These are phyloP conservation scores for Phataginus tricuspis DNA, from an alignment of 2,797 vertebrate species.

Conservation along the genomic window DNA sequence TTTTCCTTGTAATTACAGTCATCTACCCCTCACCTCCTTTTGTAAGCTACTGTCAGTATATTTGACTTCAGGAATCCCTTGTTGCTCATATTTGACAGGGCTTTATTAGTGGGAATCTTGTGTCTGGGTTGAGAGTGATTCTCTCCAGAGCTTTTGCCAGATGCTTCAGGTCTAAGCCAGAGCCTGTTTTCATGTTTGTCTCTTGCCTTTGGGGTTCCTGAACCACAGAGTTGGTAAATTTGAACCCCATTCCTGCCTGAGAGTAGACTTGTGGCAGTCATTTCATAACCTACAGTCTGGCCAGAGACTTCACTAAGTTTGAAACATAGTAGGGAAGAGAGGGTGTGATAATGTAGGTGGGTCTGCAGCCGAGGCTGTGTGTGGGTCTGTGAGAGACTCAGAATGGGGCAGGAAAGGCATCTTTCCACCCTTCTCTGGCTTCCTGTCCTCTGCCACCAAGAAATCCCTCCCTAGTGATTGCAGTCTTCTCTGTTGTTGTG, in stretches of 20 bases:
- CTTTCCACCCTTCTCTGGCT: not conserved
- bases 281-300: not conserved
- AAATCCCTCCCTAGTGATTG: not conserved
- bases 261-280: not conserved
- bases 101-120: not conserved
- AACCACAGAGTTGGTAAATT: not conserved
- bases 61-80: conserved; percentile 25
- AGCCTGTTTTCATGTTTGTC: not conserved
- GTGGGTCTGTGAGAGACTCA: not conserved
- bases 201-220: not conserved
- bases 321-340: not conserved
- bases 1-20: not conserved
- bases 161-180: not conserved
- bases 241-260: not conserved
- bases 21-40: not conserved
- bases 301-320: not conserved
- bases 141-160: not conserved
- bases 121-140: not conserved
- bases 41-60: not conserved
- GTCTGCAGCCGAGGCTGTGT: not conserved
- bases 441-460: not conserved
- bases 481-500: not conserved
- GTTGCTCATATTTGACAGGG: conserved; percentile 18
- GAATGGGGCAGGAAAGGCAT: not conserved
- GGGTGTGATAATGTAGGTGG: not conserved